Evolutionary conservation across 2,797 vertebrate genomes (phyloP).

Genomic region (Astyanax mexicanus): DNA sequence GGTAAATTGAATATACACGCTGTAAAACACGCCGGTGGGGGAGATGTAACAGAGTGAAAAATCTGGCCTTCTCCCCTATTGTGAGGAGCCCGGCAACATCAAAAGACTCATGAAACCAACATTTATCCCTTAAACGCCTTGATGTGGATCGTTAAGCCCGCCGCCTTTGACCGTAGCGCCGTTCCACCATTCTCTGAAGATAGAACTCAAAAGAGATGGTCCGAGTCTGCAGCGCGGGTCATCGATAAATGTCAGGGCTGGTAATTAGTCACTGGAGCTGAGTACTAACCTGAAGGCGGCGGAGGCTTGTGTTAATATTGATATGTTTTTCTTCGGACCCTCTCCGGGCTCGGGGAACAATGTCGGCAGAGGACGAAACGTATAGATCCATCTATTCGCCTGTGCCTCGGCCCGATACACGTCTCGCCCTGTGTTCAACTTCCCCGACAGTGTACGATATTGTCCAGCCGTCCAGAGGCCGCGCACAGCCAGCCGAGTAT

Average conservation of each 20-base stretch:
- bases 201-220: constrained; percentile 27
- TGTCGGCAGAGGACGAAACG: not conserved
- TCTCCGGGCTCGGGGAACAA: constrained; percentile 10
- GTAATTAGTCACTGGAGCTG: constrained; percentile 34
- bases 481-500: constrained; percentile 56
- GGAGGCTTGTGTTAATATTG: constrained; percentile 8
- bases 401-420: constrained; percentile 7
- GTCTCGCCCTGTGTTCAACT: constrained; percentile 22
- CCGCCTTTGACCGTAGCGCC: constrained; percentile 13
- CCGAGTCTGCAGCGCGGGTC: not conserved
- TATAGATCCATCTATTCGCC: not conserved
- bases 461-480: constrained; percentile 37
- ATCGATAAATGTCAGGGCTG: constrained; percentile 26
- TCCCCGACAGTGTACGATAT: constrained; percentile 6
- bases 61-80: constrained; percentile 42
- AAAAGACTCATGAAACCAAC: constrained; percentile 43
- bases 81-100: constrained; percentile 46
- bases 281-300: constrained; percentile 11
- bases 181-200: constrained; percentile 19
- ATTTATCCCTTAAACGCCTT: constrained; percentile 35
- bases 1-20: constrained; percentile 55
- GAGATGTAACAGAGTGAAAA: constrained; percentile 54
- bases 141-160: constrained; percentile 22
- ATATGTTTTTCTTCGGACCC: constrained; percentile 16
- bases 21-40: constrained; percentile 29